A percentile compares a stretch with the other conserved stretches of the same genome.
Evolutionary conservation across 2,797 vertebrate species (phyloP).

Genomic region (Bradypodion pumilum): DNA sequence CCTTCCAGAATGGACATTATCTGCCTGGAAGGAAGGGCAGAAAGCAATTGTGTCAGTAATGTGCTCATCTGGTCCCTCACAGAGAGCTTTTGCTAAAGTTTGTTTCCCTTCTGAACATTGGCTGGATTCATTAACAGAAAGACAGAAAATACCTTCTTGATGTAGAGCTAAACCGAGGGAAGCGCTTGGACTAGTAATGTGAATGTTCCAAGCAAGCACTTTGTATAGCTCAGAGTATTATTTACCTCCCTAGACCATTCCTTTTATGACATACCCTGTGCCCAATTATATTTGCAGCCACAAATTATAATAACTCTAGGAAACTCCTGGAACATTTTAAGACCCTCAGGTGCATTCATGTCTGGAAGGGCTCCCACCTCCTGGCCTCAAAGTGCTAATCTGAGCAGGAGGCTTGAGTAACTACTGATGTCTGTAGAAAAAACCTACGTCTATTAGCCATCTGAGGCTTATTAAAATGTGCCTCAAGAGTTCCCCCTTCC

Average conservation of each 20-base stretch:
- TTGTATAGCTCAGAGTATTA: not conserved
- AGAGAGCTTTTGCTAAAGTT: not conserved
- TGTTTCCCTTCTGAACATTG: too few species aligned
- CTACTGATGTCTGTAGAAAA: not conserved
- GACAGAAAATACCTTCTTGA: not conserved
- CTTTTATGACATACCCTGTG: not conserved
- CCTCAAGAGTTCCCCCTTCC: not conserved
- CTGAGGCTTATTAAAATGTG: slow-evolving; percentile 24
- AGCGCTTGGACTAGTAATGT: not conserved
- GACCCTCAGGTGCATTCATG: slow-evolving; percentile 3
- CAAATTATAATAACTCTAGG: slow-evolving; percentile 6
- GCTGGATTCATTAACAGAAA: not conserved
- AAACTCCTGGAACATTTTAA: slow-evolving; percentile 15
- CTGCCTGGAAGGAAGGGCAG: not conserved
- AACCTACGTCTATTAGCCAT: slow-evolving; percentile 16
- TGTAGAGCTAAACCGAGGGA: not conserved
- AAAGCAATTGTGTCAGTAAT: not conserved
- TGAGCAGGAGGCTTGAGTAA: slow-evolving; percentile 16
- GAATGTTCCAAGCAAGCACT: not conserved
- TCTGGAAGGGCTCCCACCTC: slow-evolving; percentile 4
- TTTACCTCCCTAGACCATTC: not conserved
- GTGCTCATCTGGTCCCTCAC: not conserved
- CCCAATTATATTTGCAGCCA: slow-evolving; percentile 11
- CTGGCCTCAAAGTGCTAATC: slow-evolving; percentile 9
- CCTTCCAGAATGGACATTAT: not conserved